phyloP scores from a whole-genome alignment of 2,797 vertebrate species.

The Epinephelus malabaricus region DNA sequence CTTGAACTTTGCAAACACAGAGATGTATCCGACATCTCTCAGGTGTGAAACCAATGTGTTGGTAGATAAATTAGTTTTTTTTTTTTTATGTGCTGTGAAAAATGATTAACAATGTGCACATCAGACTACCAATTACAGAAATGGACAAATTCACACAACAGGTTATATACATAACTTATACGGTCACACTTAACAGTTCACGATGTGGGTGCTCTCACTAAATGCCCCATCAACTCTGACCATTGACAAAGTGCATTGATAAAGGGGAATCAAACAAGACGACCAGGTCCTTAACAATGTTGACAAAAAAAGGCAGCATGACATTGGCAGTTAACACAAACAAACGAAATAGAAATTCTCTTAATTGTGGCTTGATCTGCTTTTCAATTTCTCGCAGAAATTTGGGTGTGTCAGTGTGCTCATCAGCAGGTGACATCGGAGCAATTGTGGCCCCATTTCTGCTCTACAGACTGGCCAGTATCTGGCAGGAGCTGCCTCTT shows the following conservation, averaged over 20 bases:
- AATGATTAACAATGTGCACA: not conserved
- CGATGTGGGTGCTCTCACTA: not conserved
- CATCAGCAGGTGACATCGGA: constrained; percentile 88
- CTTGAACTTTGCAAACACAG: constrained; percentile 72
- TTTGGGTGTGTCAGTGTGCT: constrained; percentile 88
- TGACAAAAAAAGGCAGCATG: not conserved
- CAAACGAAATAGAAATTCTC: not conserved
- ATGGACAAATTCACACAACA: not conserved
- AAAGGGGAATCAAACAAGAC: not conserved
- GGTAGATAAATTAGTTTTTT: not conserved
- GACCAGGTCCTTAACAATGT: not conserved
- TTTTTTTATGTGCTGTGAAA: constrained; percentile 1
- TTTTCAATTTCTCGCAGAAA: constrained; percentile 33
- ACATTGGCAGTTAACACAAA: not conserved
- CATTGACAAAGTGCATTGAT: not conserved
- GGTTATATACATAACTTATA: not conserved
- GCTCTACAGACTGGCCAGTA: constrained; percentile 86
- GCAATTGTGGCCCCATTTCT: constrained; percentile 87
- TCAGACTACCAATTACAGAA: not conserved
- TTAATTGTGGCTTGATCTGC: not conserved
- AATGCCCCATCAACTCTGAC: not conserved
- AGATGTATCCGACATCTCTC: constrained; percentile 64
- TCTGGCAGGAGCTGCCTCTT: constrained; percentile 60
- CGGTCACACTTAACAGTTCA: not conserved
- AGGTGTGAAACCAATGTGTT: constrained; percentile 33